Conservation (phyloP, 1,140 invertebrate genomes). For the Rhizoglyphus robini region DNA sequence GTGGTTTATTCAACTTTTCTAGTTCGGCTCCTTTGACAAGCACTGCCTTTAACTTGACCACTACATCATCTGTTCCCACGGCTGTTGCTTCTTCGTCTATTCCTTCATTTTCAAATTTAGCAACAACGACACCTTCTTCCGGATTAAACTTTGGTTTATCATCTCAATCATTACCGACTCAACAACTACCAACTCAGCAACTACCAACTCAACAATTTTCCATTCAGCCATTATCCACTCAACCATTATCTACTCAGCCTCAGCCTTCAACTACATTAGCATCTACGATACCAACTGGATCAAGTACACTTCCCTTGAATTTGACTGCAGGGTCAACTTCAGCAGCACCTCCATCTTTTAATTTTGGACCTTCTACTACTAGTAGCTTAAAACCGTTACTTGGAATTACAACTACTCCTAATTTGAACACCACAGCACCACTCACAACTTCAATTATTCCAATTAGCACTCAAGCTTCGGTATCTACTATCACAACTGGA, state of each 20-base stretch:
- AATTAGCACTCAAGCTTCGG: slow-evolving; percentile 34
- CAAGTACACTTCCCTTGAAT: background rate
- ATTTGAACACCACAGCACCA: background rate
- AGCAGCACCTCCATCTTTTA: background rate
- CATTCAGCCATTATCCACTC: background rate
- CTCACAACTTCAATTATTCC: slow-evolving; percentile 20
- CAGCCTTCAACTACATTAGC: slow-evolving; percentile 19
- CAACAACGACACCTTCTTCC: slow-evolving; percentile 25
- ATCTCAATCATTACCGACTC: background rate
- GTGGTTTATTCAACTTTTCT: background rate
- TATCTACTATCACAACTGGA: slow-evolving; percentile 33
- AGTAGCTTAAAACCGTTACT: background rate
- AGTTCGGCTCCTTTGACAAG: background rate
- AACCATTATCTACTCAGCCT: background rate
- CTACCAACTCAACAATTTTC: background rate
- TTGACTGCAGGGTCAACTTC: background rate
- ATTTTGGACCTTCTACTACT: background rate
- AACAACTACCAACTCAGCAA: background rate
- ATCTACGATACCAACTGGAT: slow-evolving; percentile 15
- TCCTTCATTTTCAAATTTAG: background rate
- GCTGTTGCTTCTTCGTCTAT: slow-evolving; percentile 22
- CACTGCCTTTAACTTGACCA: background rate
- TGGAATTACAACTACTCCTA: background rate
- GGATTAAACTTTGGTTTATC: slow-evolving; percentile 28
- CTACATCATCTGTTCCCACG: slow-evolving; percentile 28